phyloP scores from a whole-genome alignment of 2,888 invertebrate genomes.

The Idaea aversata region DNA sequence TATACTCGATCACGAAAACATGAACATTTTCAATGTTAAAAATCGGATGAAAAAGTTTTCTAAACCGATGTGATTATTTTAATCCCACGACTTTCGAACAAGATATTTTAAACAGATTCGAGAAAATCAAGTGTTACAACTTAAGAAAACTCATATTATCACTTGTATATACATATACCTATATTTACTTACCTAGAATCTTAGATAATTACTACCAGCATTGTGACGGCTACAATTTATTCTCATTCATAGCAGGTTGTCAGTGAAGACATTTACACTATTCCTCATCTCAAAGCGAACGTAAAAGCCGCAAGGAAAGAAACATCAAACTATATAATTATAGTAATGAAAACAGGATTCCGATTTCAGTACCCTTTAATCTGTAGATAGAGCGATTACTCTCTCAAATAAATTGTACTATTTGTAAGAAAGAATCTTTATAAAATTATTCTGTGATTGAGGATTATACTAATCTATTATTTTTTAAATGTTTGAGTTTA shows the following conservation, averaged over 20 bases:
- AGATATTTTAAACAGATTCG: too few relatives aligned
- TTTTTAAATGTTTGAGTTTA: background rate
- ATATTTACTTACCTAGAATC: background rate
- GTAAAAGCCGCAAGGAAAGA: background rate
- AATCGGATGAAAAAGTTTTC: too few relatives aligned
- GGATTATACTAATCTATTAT: background rate
- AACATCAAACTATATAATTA: background rate
- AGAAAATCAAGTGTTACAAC: too few relatives aligned
- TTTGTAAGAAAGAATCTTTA: background rate
- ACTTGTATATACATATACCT: too few relatives aligned
- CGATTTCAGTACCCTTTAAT: background rate
- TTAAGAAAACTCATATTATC: too few relatives aligned
- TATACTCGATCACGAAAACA: too few relatives aligned
- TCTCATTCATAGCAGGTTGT: background rate
- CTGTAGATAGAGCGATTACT: background rate
- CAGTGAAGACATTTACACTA: background rate
- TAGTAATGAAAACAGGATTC: background rate
- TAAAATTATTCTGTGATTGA: background rate
- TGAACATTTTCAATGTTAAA: too few relatives aligned
- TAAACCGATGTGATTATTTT: too few relatives aligned
- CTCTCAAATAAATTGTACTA: background rate
- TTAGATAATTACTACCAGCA: background rate
- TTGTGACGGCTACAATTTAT: background rate
- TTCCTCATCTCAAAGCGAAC: background rate
- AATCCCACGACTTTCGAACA: too few relatives aligned